Evolutionary conservation across 2,888 invertebrate species (phyloP).

Genomic region (Ochropleura leucogaster): DNA sequence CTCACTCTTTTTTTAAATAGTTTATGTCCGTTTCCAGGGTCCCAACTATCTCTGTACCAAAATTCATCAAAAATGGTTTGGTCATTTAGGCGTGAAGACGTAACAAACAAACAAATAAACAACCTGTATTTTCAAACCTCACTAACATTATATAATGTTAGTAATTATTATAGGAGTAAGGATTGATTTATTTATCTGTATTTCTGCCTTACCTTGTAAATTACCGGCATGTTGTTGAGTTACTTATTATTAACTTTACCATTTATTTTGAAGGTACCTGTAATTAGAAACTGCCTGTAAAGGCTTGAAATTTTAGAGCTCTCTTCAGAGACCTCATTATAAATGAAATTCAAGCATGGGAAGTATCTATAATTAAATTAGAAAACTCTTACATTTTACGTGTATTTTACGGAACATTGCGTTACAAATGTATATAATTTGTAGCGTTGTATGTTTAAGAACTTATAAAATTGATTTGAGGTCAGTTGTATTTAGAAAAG

Average conservation of each 20-base stretch:
- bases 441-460: neutral
- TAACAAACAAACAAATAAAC: too few species aligned
- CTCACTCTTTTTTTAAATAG: too few species aligned
- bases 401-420: neutral
- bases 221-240: neutral
- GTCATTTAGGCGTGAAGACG: too few species aligned
- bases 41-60: too few species aligned
- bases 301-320: constrained; percentile 24
- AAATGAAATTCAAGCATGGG: constrained; percentile 16
- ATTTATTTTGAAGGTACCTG: neutral
- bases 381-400: constrained; percentile 14
- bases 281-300: constrained; percentile 9
- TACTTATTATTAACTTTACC: neutral
- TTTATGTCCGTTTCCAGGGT: too few species aligned
- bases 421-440: neutral
- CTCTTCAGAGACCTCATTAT: constrained; percentile 31
- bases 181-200: too few species aligned
- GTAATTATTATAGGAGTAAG: too few species aligned
- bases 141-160: too few species aligned
- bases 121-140: too few species aligned
- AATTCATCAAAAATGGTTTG: too few species aligned
- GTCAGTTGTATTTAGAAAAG: neutral
- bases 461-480: neutral
- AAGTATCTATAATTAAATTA: constrained; percentile 12
- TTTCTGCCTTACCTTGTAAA: neutral